Conservation (phyloP, 2,888 invertebrate genomes). For the Xestia rhomboidea region DNA sequence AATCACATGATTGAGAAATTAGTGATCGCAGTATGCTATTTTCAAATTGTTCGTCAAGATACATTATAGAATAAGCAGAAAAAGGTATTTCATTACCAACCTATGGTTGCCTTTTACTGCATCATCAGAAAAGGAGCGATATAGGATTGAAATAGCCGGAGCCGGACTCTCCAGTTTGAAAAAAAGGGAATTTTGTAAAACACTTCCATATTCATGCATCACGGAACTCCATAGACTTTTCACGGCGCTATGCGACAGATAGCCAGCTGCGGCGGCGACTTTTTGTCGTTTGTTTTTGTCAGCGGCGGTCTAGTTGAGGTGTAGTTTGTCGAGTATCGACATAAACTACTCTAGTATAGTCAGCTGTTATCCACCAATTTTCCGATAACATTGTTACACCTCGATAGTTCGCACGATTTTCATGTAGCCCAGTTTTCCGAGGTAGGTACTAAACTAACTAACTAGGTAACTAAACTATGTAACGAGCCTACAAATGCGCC, state of each 20-base stretch:
- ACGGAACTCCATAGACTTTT: constrained; percentile 12
- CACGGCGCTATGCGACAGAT: constrained; percentile 34
- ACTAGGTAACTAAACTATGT: neutral
- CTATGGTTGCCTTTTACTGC: neutral
- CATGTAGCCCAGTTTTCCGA: constrained; percentile 33
- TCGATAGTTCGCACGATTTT: constrained; percentile 26
- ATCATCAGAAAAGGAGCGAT: neutral
- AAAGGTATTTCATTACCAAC: neutral
- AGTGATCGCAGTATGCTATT: neutral
- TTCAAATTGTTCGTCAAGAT: neutral
- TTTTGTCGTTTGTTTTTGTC: constrained; percentile 39
- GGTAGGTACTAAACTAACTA: too few relatives aligned
- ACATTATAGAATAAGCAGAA: neutral
- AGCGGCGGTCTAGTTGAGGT: constrained; percentile 9
- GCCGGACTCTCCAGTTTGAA: neutral
- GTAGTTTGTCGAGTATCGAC: constrained; percentile 36
- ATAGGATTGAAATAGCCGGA: too few relatives aligned
- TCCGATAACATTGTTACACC: constrained; percentile 36
- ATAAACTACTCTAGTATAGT: constrained; percentile 36
- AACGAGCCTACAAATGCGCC: neutral
- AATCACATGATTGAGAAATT: neutral
- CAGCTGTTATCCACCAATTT: constrained; percentile 8
- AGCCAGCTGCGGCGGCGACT: constrained; percentile 1
- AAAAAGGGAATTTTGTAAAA: neutral
- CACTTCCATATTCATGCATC: constrained; percentile 39